Base-by-base conservation (phyloP, 2,888 invertebrate species). In the Phytoseiulus persimilis region DNA sequence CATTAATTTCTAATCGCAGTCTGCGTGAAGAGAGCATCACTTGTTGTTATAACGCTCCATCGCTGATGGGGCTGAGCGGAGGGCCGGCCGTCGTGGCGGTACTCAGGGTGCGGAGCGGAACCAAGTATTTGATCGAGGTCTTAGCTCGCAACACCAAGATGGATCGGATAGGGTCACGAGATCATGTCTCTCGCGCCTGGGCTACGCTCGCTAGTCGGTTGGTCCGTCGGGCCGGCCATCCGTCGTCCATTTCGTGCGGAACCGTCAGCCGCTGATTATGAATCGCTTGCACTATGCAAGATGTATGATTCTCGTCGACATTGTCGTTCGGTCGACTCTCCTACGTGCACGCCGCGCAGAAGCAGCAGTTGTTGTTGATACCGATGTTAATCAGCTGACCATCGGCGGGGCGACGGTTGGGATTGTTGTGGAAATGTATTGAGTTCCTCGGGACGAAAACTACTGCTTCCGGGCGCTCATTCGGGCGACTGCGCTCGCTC, bases 81-180 rank as follows among this genome's bases (percentile, higher is more conserved):
- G 65, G 65, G 65, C 65, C 5, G 65, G 18, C 5, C 39, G 39
- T 39, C 39, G 39, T 3, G 39, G 39, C 65, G 65, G 65, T 28
- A 23, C 65, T 65, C 65, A 14, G 46, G 46, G 46, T 14, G 46
- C 46, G 65, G 65, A 65, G 65, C 65, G 65, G 65, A 65, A 65
- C 65, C 11, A 65, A 65, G 65, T 65, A 65, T 65, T 65, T 65
- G 65, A 65, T 65, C 65, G 65, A 65, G 65, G 65, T 65, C 65
- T 65, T 23, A 65, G 65, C 65, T 65, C 65, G 65, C 65, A 32
- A 87, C 45, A 31, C 87, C 39, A 87, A 87, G 87, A 87, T 87
- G 87, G 87, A 87, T 87, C 33, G 87, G 18, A 28, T 45, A 33
- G 45, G 39, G 87, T 87, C 87, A 87, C 87, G 87, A 45, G 87